A percentile compares a stretch with the other conserved stretches of the same genome.
These are phyloP conservation scores for Drosophila murphyi DNA, from an alignment of 1,140 invertebrate species.

Conservation along the genomic window DNA sequence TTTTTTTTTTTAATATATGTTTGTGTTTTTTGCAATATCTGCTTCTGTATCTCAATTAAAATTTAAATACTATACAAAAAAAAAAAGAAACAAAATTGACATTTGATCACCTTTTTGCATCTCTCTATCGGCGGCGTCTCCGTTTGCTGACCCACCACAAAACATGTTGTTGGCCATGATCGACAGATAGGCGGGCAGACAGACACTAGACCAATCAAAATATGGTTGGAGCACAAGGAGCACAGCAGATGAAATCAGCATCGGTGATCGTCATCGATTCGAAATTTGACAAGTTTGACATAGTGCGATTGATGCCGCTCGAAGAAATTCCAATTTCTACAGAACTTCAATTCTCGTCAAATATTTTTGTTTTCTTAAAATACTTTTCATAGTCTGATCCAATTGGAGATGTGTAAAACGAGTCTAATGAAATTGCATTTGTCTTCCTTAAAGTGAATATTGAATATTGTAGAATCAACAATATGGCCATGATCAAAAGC, in stretches of 20 bases:
- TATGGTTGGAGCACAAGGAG: background rate
- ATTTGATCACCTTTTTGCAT: slow-evolving; percentile 35
- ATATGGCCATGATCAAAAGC: too few species aligned
- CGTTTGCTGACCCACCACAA: slow-evolving; percentile 13
- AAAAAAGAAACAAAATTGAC: background rate
- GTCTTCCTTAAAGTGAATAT: too few species aligned
- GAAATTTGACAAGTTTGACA: too few species aligned
- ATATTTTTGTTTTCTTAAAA: too few species aligned
- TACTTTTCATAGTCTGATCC: too few species aligned
- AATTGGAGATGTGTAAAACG: too few species aligned
- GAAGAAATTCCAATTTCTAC: too few species aligned
- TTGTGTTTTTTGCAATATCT: background rate
- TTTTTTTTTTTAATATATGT: background rate
- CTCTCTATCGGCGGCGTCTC: slow-evolving; percentile 26
- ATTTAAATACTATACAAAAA: slow-evolving; percentile 4
- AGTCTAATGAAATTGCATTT: too few species aligned
- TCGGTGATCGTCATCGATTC: too few species aligned
- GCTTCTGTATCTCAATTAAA: slow-evolving; percentile 20
- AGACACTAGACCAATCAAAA: slow-evolving; percentile 9
- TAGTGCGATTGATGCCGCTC: too few species aligned
- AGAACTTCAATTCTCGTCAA: too few species aligned
- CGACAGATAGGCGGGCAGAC: slow-evolving; percentile 25
- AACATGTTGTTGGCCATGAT: slow-evolving; percentile 71
- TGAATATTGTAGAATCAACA: too few species aligned
- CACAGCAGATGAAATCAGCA: slow-evolving; percentile 1